Percentiles rank a stretch among this genome's conserved stretches.
phyloP scores from a whole-genome alignment of 2,113 vertebrate species.

The Psephotus haematonotus region DNA sequence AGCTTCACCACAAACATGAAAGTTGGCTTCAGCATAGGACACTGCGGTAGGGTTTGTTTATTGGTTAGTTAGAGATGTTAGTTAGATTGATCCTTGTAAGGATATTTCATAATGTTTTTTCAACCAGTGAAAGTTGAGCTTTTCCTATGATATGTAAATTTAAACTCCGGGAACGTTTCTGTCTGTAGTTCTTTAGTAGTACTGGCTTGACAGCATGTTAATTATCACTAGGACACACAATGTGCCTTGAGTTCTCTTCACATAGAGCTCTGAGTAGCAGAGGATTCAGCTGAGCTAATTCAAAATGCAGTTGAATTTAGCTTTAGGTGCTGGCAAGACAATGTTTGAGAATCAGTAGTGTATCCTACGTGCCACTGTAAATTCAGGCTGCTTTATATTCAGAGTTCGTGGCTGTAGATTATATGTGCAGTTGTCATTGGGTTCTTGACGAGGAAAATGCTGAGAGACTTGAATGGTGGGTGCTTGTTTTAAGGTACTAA shows the following conservation, averaged over 20 bases:
- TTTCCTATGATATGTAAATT: fast-evolving
- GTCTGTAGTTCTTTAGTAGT: fast-evolving
- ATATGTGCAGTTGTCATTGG: not conserved
- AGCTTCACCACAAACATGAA: slow-evolving; percentile 93
- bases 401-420: not conserved
- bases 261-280: not conserved
- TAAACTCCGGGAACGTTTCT: not conserved
- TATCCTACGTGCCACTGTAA: not conserved
- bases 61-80: too few species aligned
- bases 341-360: not conserved
- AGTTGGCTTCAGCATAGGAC: slow-evolving; percentile 92
- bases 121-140: not conserved
- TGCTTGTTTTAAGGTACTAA: not conserved
- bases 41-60: slow-evolving; percentile 75
- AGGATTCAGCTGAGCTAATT: not conserved
- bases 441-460: not conserved
- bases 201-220: not conserved
- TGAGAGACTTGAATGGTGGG: not conserved
- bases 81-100: not conserved
- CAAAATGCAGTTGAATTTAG: not conserved
- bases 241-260: not conserved
- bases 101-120: not conserved
- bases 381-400: not conserved
- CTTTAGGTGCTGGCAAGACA: not conserved
- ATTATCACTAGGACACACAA: fast-evolving